These are phyloP conservation scores for Chaetodon auriga DNA, from an alignment of 2,113 vertebrate species.

Conservation along the genomic window DNA sequence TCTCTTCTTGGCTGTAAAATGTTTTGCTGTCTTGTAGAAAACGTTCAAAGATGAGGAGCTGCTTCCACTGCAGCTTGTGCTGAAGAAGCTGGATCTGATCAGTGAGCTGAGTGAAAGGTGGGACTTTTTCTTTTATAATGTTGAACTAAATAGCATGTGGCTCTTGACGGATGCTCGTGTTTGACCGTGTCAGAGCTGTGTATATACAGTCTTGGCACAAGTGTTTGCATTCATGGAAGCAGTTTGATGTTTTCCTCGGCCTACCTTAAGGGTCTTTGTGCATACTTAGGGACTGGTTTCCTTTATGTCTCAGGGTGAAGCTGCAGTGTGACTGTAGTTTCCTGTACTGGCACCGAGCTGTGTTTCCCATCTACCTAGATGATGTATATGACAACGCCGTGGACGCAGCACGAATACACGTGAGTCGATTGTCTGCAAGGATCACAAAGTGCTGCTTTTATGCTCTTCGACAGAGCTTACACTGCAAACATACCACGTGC, in stretches of 20 bases:
- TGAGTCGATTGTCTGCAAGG: slow-evolving; percentile 76
- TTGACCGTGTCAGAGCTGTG: neutral
- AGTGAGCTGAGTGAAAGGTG: slow-evolving; percentile 94
- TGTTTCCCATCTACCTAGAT: slow-evolving; percentile 99
- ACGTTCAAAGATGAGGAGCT: slow-evolving; percentile 98
- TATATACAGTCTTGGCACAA: neutral
- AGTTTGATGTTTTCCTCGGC: slow-evolving; percentile 4
- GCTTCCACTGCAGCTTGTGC: slow-evolving; percentile 91
- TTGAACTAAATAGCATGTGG: neutral
- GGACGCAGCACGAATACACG: slow-evolving; percentile 95
- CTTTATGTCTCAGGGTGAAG: slow-evolving; percentile 87
- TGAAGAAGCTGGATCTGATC: slow-evolving; percentile 97
- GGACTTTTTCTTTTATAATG: neutral
- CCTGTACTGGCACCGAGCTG: slow-evolving; percentile 96
- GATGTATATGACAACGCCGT: slow-evolving; percentile 97
- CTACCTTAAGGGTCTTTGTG: neutral
- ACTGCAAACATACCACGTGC: too few relatives aligned
- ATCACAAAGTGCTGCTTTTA: neutral
- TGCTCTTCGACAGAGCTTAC: neutral
- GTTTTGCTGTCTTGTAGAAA: slow-evolving; percentile 84
- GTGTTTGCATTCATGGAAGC: neutral
- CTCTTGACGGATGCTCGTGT: neutral
- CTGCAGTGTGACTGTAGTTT: slow-evolving; percentile 96
- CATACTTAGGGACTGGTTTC: neutral
- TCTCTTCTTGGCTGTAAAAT: neutral